These are phyloP conservation scores for Arbacia lixula DNA, from an alignment of 53 echinoderm and acorn worm species.

Conservation along the genomic window DNA sequence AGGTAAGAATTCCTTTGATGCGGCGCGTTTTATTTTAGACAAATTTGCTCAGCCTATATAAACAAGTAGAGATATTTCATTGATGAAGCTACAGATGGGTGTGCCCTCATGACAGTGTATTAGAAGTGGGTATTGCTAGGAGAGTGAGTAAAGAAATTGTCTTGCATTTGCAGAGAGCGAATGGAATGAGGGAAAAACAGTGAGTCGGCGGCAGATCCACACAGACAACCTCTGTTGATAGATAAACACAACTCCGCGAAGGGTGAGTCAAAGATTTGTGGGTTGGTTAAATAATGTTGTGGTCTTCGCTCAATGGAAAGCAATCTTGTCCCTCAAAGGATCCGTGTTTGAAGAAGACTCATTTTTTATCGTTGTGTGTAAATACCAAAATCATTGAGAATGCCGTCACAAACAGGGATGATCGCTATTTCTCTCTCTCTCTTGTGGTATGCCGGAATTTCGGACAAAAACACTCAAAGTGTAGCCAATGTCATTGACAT, in stretches of 20 bases:
- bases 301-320: conserved; percentile 37
- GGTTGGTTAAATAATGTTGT: conserved; percentile 34
- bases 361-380: neutral
- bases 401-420: conserved; percentile 6
- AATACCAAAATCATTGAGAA: conserved; percentile 39
- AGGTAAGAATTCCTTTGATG: neutral
- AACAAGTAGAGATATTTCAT: conserved; percentile 31
- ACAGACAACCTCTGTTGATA: conserved; percentile 18
- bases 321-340: conserved; percentile 27
- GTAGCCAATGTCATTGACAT: too few species aligned
- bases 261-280: conserved; percentile 30
- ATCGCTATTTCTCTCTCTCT: too few species aligned
- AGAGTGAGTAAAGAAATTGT: too few species aligned
- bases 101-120: too few species aligned
- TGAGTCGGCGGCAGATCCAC: conserved; percentile 10
- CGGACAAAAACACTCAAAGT: too few species aligned
- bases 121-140: too few species aligned
- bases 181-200: too few species aligned
- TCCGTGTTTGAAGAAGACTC: conserved; percentile 31
- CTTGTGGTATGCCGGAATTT: too few species aligned
- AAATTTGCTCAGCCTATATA: conserved; percentile 44
- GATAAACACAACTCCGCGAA: conserved; percentile 17
- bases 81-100: neutral
- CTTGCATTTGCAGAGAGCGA: too few species aligned
- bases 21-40: neutral